Evolutionary conservation across 2,113 vertebrate genomes (phyloP).

Genomic region (Mustela nigripes): DNA sequence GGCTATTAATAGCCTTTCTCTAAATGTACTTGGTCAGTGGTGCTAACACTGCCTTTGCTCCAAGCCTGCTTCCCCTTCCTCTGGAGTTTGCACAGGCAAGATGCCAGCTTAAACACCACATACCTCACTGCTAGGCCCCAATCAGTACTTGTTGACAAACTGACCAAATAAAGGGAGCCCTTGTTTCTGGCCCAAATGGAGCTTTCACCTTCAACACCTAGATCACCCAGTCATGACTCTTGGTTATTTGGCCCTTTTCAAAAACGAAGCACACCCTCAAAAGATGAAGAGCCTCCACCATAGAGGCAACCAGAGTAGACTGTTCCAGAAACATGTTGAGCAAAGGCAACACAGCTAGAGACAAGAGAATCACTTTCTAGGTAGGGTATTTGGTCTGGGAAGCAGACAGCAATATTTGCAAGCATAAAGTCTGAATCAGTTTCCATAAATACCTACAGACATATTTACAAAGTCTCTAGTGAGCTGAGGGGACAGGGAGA

Average conservation of each 20-base stretch:
- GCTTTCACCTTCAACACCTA: neutral
- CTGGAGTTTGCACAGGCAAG: neutral
- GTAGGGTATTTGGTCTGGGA: neutral
- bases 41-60: neutral
- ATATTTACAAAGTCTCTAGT: neutral
- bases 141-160: slow-evolving; percentile 43
- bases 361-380: neutral
- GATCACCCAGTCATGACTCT: neutral
- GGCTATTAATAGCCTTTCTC: neutral
- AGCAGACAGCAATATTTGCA: neutral
- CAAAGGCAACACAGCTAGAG: neutral
- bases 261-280: slow-evolving; percentile 26
- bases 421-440: neutral
- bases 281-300: neutral
- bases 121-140: neutral
- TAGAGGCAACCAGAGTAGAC: neutral
- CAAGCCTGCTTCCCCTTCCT: neutral
- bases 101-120: slow-evolving; percentile 6
- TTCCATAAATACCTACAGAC: neutral
- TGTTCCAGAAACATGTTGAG: neutral
- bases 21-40: neutral
- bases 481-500: neutral
- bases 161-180: slow-evolving; percentile 45
- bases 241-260: neutral
- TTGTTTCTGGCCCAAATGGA: slow-evolving; percentile 53